Evolutionary conservation across 2,888 invertebrate species (phyloP).

Genomic region (Lepidocyrtoides sp.): DNA sequence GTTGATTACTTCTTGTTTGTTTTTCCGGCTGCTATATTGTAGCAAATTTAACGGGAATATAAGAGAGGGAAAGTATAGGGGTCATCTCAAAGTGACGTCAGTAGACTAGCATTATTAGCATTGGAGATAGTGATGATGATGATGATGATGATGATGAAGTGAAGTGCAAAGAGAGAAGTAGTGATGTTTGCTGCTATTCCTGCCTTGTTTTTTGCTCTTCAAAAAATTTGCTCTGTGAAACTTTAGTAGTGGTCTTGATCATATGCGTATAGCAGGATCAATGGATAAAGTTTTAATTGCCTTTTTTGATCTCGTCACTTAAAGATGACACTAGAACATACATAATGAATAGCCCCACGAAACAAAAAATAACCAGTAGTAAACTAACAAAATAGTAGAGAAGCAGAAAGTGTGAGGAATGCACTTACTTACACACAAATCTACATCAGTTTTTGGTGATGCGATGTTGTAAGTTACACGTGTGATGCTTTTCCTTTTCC

Average conservation of each 20-base stretch:
- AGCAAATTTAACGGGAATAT: constrained; percentile 3
- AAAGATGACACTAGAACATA: constrained; percentile 27
- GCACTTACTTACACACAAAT: not conserved
- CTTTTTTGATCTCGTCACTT: constrained; percentile 15
- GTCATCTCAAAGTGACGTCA: not conserved
- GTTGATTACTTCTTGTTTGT: constrained; percentile 70
- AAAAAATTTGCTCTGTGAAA: not conserved
- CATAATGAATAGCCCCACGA: constrained; percentile 43
- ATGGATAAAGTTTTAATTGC: constrained; percentile 16
- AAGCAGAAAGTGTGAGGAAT: not conserved
- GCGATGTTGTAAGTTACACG: constrained; percentile 26
- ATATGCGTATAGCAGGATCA: not conserved
- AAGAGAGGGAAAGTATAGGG: not conserved
- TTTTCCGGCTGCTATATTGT: not conserved
- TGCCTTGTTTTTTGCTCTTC: not conserved
- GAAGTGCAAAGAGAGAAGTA: too few relatives aligned
- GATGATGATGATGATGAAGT: too few relatives aligned
- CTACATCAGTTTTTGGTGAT: not conserved
- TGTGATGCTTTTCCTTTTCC: constrained; percentile 40
- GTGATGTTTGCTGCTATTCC: too few relatives aligned
- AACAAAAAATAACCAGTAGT: constrained; percentile 2
- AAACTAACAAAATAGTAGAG: not conserved
- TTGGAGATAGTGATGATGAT: too few relatives aligned
- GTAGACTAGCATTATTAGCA: too few relatives aligned
- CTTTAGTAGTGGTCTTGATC: too few relatives aligned